These are phyloP conservation scores for Probaryconus sp. DNA, from an alignment of 1,140 invertebrate genomes.

Conservation along the genomic window DNA sequence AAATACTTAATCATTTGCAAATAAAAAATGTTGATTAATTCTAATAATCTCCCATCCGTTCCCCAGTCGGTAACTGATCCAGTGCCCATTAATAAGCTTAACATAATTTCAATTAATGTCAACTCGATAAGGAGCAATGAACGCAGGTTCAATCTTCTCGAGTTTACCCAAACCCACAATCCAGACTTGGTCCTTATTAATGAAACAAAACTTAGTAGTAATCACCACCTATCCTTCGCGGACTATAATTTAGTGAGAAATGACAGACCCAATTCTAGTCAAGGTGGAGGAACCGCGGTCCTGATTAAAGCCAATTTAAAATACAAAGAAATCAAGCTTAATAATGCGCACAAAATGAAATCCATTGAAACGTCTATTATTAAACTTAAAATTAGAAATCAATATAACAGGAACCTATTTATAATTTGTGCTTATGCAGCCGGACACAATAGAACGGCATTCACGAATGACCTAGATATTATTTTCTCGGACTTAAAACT, in stretches of 20 bases:
- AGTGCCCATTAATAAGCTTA: too few relatives aligned
- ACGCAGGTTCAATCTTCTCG: background rate
- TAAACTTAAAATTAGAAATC: too few relatives aligned
- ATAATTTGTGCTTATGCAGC: background rate
- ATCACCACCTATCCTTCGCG: slow-evolving; percentile 10
- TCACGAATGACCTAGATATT: slow-evolving; percentile 2
- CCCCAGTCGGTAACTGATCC: too few relatives aligned
- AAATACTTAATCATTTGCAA: too few relatives aligned
- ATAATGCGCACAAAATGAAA: too few relatives aligned
- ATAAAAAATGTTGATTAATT: background rate
- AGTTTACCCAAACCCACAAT: background rate
- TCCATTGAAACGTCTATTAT: too few relatives aligned
- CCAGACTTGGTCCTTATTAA: background rate
- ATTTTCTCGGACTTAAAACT: slow-evolving; percentile 1
- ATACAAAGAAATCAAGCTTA: slow-evolving; percentile 33
- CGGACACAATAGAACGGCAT: background rate
- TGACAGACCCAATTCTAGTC: background rate
- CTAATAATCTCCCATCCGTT: too few relatives aligned
- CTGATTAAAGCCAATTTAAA: background rate
- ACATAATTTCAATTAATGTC: background rate
- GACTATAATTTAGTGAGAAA: background rate
- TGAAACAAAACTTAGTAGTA: slow-evolving; percentile 7
- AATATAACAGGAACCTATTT: background rate
- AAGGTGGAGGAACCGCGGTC: background rate
- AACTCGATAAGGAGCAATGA: background rate